Evolutionary conservation across 1,140 invertebrate species (phyloP), one percentile per base, ranked within the genome.

Genomic region (Eurosta solidaginis): DNA sequence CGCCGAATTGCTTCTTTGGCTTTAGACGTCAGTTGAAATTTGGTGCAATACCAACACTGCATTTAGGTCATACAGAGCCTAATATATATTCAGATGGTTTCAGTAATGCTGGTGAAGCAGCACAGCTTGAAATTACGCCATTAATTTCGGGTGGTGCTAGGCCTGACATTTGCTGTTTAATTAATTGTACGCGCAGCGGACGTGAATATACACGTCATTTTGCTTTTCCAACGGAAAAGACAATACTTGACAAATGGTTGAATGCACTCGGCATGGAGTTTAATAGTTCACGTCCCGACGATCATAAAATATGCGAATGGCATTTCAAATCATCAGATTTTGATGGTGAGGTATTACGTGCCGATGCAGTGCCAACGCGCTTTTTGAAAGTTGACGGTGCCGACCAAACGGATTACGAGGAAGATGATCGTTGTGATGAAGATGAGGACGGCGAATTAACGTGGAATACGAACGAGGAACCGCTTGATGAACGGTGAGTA

Each of bases 311-410:
- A 3, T 79, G 78, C 12, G 49, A 77, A 44, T 52, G 25, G 40
- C 78, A 79, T 63, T 79, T 79, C 52, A 76, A 79, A 5, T 44
- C 68, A 22, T 17, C 36, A 9, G 77, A 76, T 54, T 79, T 79
- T n/a, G 78, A 68, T 29, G 68, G 59, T 27, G 36, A 40, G 36
- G 76, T 76, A 5, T 27, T 79, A 22, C 47, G 83, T 76, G 86
- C 85, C 40, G 85, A 85, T 82, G 85, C 85, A 1, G 84, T 86
- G 76, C 85, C 85, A 3, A 86, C 85, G 0, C 82, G 86, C 5
- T 83, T 85, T 80, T 68, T 86, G 50, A 85, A 85, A 2, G 84
- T 86, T 44, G 83, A 84, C 6, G 85, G 86, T 76, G 79, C 82
- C 29, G 83, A 85, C 82, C 47, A 47, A 20, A 17, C 42, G 25